These are phyloP conservation scores for Psylliodes chrysocephalus DNA, from an alignment of 2,888 invertebrate genomes.

Conservation along the genomic window DNA sequence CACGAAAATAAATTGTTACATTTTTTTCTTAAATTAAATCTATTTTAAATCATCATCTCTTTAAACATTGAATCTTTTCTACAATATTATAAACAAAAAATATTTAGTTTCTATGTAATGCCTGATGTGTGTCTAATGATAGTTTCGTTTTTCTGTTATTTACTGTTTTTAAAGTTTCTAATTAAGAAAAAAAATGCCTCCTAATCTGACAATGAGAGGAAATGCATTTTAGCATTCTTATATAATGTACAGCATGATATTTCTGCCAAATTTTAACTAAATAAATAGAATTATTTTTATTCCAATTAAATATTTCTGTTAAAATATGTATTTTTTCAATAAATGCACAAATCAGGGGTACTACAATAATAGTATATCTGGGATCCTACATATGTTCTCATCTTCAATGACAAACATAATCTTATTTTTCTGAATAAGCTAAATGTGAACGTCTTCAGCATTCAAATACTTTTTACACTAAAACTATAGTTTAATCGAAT, in stretches of 20 bases:
- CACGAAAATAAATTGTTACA: no score
- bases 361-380: no score
- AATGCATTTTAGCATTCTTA: constrained; percentile 10
- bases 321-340: background rate
- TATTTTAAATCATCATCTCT: background rate
- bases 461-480: no score
- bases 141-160: background rate
- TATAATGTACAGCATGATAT: constrained; percentile 21
- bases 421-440: no score
- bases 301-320: constrained; percentile 2
- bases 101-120: constrained; percentile 1
- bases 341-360: no score
- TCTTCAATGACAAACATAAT: no score
- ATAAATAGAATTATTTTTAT: constrained; percentile 6
- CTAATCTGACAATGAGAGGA: constrained; percentile 24
- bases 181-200: constrained; percentile 11
- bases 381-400: no score
- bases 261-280: constrained; percentile 16
- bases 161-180: background rate
- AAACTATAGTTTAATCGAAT: no score
- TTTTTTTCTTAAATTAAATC: no score
- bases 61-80: background rate
- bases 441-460: no score
- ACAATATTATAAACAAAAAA: background rate
- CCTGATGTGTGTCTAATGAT: constrained; percentile 2